A percentile compares a stretch with the other conserved stretches of the same genome.
Evolutionary conservation across 1,140 invertebrate genomes (phyloP).

Genomic region (Ceratoteleas bidentatus): DNA sequence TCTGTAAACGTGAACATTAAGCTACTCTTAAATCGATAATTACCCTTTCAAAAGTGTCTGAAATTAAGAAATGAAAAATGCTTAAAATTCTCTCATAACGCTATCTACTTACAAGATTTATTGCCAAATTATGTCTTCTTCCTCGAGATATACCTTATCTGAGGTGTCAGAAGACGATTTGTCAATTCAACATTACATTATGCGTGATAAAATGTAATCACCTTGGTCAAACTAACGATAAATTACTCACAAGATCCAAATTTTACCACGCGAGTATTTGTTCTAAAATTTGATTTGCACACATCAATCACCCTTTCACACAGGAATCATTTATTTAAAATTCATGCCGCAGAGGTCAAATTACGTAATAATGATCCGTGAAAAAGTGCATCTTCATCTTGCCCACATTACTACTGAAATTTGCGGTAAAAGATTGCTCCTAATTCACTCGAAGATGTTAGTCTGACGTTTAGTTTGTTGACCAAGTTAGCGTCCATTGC

Average conservation of each 20-base stretch:
- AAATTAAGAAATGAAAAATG: too few species aligned
- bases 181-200: conserved; percentile 28
- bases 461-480: conserved; percentile 22
- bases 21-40: too few species aligned
- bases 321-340: not conserved
- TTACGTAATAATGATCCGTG: not conserved
- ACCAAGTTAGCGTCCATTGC: conserved; percentile 20
- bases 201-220: conserved; percentile 18
- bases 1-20: too few species aligned
- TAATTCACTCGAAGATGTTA: conserved; percentile 4
- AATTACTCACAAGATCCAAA: conserved; percentile 1
- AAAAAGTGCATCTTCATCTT: not conserved
- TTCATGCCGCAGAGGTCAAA: not conserved
- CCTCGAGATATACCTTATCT: conserved; percentile 14
- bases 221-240: conserved; percentile 14
- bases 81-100: not conserved
- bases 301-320: not conserved
- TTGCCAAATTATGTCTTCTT: conserved; percentile 15
- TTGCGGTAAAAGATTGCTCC: conserved; percentile 8
- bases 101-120: conserved; percentile 24
- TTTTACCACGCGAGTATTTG: not conserved
- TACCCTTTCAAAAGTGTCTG: too few species aligned
- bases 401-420: not conserved
- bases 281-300: not conserved
- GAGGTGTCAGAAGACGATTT: conserved; percentile 28